Evolutionary conservation across 2,113 vertebrate genomes (phyloP), one percentile per base, ranked within the genome.

Genomic region (Marmota flaviventris): DNA sequence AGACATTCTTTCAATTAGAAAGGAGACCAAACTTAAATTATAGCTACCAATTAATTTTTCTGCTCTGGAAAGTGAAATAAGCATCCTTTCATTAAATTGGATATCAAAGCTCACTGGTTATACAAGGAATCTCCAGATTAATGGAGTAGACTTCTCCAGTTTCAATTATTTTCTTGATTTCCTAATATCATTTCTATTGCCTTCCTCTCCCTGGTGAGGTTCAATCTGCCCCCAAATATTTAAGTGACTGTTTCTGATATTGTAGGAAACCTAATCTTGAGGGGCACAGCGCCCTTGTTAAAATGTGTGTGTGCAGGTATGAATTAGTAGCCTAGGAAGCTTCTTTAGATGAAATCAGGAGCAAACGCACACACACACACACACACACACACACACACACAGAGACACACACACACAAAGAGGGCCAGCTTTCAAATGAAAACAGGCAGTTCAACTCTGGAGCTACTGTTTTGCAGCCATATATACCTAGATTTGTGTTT

Each of bases 21-120:
- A 91, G 85, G 65, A 97, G 89, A 95, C 73, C 93, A 97, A 97
- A 95, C 94, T 97, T 96, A 96, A 97, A 97, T 96, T 97, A 94
- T 95, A 97, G 97, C 58, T 96, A 86, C 95, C 96, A 97, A 97
- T 98, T 97, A 97, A 98, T 97, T 98, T 96, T 96, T 96, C 96
- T 96, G 79, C 86, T 97, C 96, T 97, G 95, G 93, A 95, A 97
- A 95, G 97, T 96, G 89, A 97, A 97, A 95, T 94, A 93, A 96
- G 89, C 93, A 95, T 94, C 97, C 95, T 98, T 63, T 95, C 96
- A 98, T 96, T 98, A 98, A 97, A 96, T 89, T 93, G 92, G 89
- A 94, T 97, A 97, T 92, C 86, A 98, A 98, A 97, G 82, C 96
- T 37, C 90, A 97, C 63, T 97, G 79, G 87, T 67, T 96, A 20